phyloP scores from a whole-genome alignment of 2,797 vertebrate genomes.

The Gymnothorax javanicus region DNA sequence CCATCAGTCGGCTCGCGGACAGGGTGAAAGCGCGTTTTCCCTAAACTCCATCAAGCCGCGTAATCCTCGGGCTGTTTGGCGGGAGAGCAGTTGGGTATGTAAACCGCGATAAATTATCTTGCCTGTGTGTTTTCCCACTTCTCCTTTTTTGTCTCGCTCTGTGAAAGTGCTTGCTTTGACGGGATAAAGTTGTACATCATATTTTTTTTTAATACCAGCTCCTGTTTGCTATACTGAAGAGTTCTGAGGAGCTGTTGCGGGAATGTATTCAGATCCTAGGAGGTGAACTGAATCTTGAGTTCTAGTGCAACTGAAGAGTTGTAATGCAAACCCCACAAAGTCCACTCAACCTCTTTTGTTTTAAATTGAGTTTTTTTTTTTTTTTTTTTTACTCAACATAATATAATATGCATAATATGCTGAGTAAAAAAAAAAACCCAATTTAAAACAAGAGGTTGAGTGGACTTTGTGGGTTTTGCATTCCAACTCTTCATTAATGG shows the following conservation, averaged over 20 bases:
- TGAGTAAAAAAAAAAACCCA: too few species aligned
- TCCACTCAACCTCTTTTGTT: too few species aligned
- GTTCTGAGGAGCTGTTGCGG: background rate
- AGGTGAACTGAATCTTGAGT: too few species aligned
- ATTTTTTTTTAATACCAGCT: background rate
- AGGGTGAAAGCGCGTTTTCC: background rate
- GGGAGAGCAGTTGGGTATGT: background rate
- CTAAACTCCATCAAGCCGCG: background rate
- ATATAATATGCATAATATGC: too few species aligned
- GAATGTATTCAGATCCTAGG: background rate
- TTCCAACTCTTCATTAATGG: too few species aligned
- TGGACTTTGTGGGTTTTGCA: too few species aligned
- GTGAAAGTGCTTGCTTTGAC: background rate
- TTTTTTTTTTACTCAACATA: too few species aligned
- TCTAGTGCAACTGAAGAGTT: too few species aligned
- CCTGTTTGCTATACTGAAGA: background rate
- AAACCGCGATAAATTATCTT: background rate
- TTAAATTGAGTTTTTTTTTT: too few species aligned
- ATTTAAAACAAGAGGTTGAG: too few species aligned
- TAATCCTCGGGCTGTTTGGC: background rate
- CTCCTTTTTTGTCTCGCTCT: background rate
- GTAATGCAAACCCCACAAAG: too few species aligned
- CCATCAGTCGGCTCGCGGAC: background rate
- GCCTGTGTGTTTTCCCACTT: background rate
- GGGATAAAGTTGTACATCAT: background rate